Evolutionary conservation across 2,113 vertebrate genomes (phyloP).

Genomic region (Sapayoa aenigma): DNA sequence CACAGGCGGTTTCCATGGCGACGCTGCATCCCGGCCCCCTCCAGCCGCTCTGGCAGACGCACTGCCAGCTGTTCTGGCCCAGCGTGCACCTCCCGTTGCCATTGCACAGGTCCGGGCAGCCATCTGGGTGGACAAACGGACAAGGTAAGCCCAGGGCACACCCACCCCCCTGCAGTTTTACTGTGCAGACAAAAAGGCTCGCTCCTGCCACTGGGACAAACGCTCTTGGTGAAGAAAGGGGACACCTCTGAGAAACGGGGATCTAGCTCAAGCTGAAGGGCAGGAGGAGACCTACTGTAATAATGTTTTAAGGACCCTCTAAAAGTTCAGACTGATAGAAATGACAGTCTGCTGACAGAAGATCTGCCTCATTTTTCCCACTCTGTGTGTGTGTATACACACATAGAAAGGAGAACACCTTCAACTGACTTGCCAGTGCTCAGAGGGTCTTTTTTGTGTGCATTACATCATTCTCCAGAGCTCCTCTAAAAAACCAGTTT

Average conservation of each 20-base stretch:
- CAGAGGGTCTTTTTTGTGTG: background rate
- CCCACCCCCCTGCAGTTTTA: background rate
- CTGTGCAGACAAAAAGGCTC: constrained; percentile 71
- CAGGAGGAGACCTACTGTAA: background rate
- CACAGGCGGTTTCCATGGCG: constrained; percentile 98
- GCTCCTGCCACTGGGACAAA: background rate
- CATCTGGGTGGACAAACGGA: constrained; percentile 88
- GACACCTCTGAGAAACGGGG: background rate
- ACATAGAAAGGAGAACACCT: background rate
- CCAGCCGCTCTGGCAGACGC: constrained; percentile 98
- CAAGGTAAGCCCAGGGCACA: constrained; percentile 51
- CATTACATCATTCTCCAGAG: background rate
- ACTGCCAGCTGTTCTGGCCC: constrained; percentile 99
- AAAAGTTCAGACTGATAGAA: background rate
- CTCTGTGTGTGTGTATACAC: fast-evolving
- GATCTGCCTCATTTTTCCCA: background rate
- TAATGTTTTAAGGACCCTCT: background rate
- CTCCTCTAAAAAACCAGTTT: background rate
- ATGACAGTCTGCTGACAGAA: background rate
- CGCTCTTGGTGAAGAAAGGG: background rate
- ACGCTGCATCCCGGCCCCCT: constrained; percentile 96
- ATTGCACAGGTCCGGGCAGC: constrained; percentile 96
- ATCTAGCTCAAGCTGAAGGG: background rate
- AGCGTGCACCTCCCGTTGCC: constrained; percentile 97
- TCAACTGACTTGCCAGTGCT: background rate